These are phyloP conservation scores for Tricholauxania praeusta DNA, from an alignment of 2,888 invertebrate genomes.

Conservation along the genomic window DNA sequence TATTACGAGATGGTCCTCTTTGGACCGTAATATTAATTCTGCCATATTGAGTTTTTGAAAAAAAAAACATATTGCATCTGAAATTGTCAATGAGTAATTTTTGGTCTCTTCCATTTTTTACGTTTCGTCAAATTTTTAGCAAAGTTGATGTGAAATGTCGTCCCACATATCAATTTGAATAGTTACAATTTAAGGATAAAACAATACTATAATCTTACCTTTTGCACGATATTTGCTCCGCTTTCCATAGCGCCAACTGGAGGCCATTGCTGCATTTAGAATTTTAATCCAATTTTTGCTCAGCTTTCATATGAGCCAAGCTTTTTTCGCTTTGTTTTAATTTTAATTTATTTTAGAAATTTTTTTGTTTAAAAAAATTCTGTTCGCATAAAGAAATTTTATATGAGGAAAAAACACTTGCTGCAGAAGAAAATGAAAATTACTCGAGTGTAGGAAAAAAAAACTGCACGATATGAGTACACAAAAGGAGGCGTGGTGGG, in stretches of 20 bases:
- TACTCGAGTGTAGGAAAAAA: background rate
- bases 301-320: background rate
- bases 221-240: constrained; percentile 65
- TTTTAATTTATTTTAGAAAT: background rate
- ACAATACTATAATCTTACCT: constrained; percentile 56
- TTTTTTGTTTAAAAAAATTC: background rate
- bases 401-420: no score
- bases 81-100: no score
- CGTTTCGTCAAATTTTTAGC: no score
- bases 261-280: constrained; percentile 60
- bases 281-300: constrained; percentile 18
- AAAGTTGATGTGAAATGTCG: no score
- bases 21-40: no score
- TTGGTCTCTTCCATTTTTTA: no score
- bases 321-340: constrained; percentile 5
- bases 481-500: constrained; percentile 12
- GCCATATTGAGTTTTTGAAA: no score
- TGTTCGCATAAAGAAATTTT: no score
- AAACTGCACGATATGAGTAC: background rate
- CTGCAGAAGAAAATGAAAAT: no score
- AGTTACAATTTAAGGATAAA: background rate
- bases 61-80: no score
- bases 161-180: no score
- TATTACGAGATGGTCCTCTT: no score
- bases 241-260: constrained; percentile 67